phyloP scores from a whole-genome alignment of 2,888 invertebrate species.

The Apamea monoglypha region DNA sequence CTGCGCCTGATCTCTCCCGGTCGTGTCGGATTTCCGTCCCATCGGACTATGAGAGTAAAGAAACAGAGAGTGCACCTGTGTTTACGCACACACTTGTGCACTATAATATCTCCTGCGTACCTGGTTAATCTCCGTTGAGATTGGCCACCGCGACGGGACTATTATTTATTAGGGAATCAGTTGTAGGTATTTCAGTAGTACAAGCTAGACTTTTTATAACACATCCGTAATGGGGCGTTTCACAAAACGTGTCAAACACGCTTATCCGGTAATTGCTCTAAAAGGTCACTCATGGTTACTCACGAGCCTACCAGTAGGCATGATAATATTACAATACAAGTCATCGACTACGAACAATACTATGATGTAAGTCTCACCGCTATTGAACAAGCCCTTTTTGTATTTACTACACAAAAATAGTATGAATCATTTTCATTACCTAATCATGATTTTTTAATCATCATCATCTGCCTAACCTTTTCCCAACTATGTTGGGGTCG shows the following conservation, averaged over 20 bases:
- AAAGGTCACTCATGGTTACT: slow-evolving; percentile 27
- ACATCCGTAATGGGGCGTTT: not conserved
- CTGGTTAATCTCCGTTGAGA: too few species aligned
- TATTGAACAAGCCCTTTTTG: slow-evolving; percentile 1
- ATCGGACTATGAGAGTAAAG: too few species aligned
- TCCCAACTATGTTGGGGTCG: too few species aligned
- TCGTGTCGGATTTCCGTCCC: too few species aligned
- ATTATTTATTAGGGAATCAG: not conserved
- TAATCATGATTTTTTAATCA: not conserved
- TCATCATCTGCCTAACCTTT: too few species aligned
- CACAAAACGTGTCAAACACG: not conserved
- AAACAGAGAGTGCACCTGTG: too few species aligned
- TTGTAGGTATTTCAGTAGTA: not conserved
- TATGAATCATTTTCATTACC: not conserved
- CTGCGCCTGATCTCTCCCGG: too few species aligned
- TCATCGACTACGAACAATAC: slow-evolving; percentile 37
- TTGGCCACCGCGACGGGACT: too few species aligned
- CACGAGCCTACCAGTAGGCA: slow-evolving; percentile 4
- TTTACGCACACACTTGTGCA: too few species aligned
- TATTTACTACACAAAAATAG: slow-evolving; percentile 1
- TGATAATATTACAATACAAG: not conserved
- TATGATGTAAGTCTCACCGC: slow-evolving; percentile 29
- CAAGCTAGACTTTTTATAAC: not conserved
- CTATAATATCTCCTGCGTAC: too few species aligned
- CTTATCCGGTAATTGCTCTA: not conserved